These are phyloP conservation scores for Dendroctonus valens DNA, from an alignment of 1,140 invertebrate species.

Conservation along the genomic window DNA sequence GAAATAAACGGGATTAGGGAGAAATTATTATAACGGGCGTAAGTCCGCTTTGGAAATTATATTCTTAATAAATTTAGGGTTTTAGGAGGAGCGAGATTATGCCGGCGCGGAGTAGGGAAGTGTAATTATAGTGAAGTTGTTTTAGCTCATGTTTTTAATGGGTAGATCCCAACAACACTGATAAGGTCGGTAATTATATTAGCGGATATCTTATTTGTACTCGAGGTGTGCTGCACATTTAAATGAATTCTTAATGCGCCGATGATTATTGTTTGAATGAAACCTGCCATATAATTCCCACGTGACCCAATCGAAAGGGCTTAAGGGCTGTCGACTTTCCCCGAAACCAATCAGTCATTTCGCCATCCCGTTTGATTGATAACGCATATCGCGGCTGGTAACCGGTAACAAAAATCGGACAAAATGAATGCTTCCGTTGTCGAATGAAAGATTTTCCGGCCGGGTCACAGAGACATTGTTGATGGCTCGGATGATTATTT, in stretches of 20 bases:
- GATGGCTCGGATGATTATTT: slow-evolving; percentile 13
- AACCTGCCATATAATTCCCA: slow-evolving; percentile 3
- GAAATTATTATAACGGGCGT: slow-evolving; percentile 23
- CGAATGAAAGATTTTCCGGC: slow-evolving; percentile 20
- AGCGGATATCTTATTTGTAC: too few relatives aligned
- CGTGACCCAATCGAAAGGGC: slow-evolving; percentile 6
- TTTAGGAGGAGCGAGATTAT: slow-evolving; percentile 22
- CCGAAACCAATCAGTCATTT: slow-evolving; percentile 13
- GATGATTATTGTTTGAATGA: not conserved
- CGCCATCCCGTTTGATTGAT: slow-evolving; percentile 10
- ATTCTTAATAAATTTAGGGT: slow-evolving; percentile 32
- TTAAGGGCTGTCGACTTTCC: slow-evolving; percentile 9
- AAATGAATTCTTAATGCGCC: not conserved
- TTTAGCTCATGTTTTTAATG: too few relatives aligned
- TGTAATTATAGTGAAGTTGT: too few relatives aligned
- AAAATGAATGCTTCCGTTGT: slow-evolving; percentile 21
- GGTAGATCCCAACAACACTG: too few relatives aligned
- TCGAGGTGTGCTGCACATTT: too few relatives aligned
- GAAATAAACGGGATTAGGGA: slow-evolving; percentile 31
- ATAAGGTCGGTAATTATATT: too few relatives aligned
- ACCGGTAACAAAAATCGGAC: slow-evolving; percentile 21
- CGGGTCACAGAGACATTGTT: slow-evolving; percentile 9
- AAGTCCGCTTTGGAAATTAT: slow-evolving; percentile 28
- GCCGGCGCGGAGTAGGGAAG: not conserved
- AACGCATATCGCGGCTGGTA: slow-evolving; percentile 12